These are phyloP conservation scores for Notospermus geniculatus DNA, from an alignment of 1,140 invertebrate species.

Conservation along the genomic window DNA sequence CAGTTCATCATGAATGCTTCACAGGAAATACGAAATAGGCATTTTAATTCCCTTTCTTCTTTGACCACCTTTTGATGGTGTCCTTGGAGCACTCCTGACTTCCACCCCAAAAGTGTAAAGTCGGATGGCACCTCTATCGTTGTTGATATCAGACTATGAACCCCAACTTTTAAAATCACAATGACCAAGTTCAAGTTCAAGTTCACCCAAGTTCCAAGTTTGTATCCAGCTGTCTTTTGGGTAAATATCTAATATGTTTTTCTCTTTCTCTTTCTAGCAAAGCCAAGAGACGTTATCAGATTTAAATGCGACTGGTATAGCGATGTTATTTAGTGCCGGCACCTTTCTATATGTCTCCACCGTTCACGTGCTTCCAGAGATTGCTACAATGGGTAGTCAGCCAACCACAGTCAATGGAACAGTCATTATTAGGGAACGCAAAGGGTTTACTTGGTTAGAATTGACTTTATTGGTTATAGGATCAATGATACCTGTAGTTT, in stretches of 20 bases:
- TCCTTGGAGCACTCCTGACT: too few species aligned
- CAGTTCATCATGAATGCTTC: too few species aligned
- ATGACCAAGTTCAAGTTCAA: too few species aligned
- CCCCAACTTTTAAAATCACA: too few species aligned
- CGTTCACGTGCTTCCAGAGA: slow-evolving; percentile 94
- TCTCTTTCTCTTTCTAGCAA: slow-evolving; percentile 52
- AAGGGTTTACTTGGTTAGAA: slow-evolving; percentile 73
- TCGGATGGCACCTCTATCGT: too few species aligned
- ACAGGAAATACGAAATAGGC: too few species aligned
- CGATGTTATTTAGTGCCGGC: slow-evolving; percentile 97
- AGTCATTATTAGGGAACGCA: slow-evolving; percentile 55
- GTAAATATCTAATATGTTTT: slow-evolving; percentile 13
- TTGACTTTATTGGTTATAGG: slow-evolving; percentile 80
- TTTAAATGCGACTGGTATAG: slow-evolving; percentile 89
- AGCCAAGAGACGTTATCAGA: slow-evolving; percentile 64
- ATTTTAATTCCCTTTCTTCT: too few species aligned
- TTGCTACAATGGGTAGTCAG: slow-evolving; percentile 57
- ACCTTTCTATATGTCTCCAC: slow-evolving; percentile 99
- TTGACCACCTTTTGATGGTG: too few species aligned
- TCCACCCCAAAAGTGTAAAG: too few species aligned
- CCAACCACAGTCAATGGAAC: slow-evolving; percentile 56
- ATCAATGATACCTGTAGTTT: slow-evolving; percentile 78
- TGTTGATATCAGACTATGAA: too few species aligned
- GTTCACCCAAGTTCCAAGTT: too few species aligned
- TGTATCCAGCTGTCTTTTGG: too few species aligned